Evolutionary conservation across 2,888 invertebrate species (phyloP).

Genomic region (Heliconius ismenius): DNA sequence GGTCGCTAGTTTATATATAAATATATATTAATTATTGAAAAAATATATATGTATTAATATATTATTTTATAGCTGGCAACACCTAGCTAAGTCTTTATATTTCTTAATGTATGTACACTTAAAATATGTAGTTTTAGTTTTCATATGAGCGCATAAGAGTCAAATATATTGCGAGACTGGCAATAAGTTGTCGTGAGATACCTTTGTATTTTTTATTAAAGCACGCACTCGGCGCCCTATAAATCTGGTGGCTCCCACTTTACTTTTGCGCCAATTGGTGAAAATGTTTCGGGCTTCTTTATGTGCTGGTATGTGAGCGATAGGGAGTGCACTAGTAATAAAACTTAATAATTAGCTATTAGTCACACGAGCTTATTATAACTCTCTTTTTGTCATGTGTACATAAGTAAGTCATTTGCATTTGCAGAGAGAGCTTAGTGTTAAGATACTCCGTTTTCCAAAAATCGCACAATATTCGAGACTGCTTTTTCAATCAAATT

Average conservation of each 20-base stretch:
- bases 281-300: conserved; percentile 66
- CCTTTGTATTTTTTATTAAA: conserved; percentile 79
- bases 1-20: no score
- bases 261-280: conserved; percentile 72
- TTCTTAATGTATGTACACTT: conserved; percentile 56
- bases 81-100: conserved; percentile 33
- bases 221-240: conserved; percentile 77
- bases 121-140: conserved; percentile 60
- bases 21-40: not conserved
- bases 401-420: not conserved
- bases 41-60: not conserved
- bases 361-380: not conserved
- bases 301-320: conserved; percentile 52
- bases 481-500: no score
- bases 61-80: not conserved
- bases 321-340: not conserved
- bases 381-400: not conserved
- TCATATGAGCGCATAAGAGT: conserved; percentile 67
- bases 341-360: conserved; percentile 1
- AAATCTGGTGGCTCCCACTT: conserved; percentile 76
- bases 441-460: not conserved
- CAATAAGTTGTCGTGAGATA: conserved; percentile 79
- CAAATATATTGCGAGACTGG: conserved; percentile 69
- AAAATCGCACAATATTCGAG: not conserved
- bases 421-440: not conserved